A percentile compares a stretch with the other conserved stretches of the same genome.
Conservation (phyloP, 2,888 invertebrate genomes). For the Caenorhabditis parvicauda region DNA sequence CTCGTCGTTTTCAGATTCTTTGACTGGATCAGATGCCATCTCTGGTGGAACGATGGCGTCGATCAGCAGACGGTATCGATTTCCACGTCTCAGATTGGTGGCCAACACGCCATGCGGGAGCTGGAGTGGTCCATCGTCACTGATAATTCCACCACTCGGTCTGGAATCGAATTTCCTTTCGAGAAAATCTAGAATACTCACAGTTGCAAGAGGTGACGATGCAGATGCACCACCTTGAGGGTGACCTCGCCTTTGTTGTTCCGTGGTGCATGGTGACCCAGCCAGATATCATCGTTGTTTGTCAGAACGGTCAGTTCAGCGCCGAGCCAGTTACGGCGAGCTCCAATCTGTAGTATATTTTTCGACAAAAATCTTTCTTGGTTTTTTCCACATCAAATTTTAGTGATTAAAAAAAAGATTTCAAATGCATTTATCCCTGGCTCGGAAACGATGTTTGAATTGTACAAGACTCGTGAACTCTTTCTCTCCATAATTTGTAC, state of each 20-base stretch:
- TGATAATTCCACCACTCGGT: conserved; percentile 10
- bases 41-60: too few relatives aligned
- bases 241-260: not conserved
- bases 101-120: conserved; percentile 29
- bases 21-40: too few relatives aligned
- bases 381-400: too few relatives aligned
- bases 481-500: too few relatives aligned
- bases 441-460: too few relatives aligned
- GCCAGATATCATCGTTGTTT: conserved; percentile 13
- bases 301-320: conserved; percentile 12
- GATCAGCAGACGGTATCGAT: conserved; percentile 30
- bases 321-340: conserved; percentile 5
- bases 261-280: conserved; percentile 1
- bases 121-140: conserved; percentile 12
- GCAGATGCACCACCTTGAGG: conserved; percentile 3
- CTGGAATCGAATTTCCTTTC: not conserved
- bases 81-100: conserved; percentile 36
- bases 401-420: not conserved
- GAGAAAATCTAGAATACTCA: not conserved
- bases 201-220: not conserved
- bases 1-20: too few relatives aligned
- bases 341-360: conserved; percentile 6
- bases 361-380: not conserved
- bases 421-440: too few relatives aligned
- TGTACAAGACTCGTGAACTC: too few relatives aligned